Evolutionary conservation across 2,888 invertebrate genomes (phyloP).

Genomic region (Tortrix viridana): DNA sequence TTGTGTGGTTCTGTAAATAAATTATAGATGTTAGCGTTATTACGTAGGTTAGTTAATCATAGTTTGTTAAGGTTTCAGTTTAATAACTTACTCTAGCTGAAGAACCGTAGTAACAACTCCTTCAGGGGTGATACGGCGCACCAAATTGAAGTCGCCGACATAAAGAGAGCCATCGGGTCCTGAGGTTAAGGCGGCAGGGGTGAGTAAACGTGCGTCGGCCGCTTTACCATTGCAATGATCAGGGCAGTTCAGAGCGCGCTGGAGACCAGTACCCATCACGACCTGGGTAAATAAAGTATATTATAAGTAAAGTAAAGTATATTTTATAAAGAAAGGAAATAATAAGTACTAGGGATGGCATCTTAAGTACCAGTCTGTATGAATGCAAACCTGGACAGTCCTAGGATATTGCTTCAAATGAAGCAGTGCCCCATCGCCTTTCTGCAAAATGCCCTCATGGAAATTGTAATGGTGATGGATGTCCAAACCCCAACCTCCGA

Average conservation of each 20-base stretch:
- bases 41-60: neutral
- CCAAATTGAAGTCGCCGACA: constrained; percentile 98
- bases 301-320: neutral
- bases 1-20: constrained; percentile 92
- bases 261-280: constrained; percentile 96
- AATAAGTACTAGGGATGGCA: no score
- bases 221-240: constrained; percentile 93
- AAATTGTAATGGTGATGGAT: constrained; percentile 99
- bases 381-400: constrained; percentile 87
- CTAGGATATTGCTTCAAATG: constrained; percentile 96
- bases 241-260: constrained; percentile 93
- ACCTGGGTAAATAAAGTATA: constrained; percentile 79
- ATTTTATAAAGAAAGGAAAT: no score
- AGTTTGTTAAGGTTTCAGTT: neutral
- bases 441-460: constrained; percentile 98
- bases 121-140: constrained; percentile 94
- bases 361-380: neutral
- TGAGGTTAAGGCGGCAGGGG: constrained; percentile 96
- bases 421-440: constrained; percentile 97
- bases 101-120: constrained; percentile 95
- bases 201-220: constrained; percentile 93
- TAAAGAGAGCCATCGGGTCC: constrained; percentile 98
- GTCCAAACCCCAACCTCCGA: constrained; percentile 98
- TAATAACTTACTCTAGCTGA: constrained; percentile 88
- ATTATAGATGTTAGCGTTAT: constrained; percentile 3